Percentiles rank a stretch among this genome's conserved stretches.
Evolutionary conservation across 1,140 invertebrate genomes (phyloP).

Genomic region (Drosophila pandora): DNA sequence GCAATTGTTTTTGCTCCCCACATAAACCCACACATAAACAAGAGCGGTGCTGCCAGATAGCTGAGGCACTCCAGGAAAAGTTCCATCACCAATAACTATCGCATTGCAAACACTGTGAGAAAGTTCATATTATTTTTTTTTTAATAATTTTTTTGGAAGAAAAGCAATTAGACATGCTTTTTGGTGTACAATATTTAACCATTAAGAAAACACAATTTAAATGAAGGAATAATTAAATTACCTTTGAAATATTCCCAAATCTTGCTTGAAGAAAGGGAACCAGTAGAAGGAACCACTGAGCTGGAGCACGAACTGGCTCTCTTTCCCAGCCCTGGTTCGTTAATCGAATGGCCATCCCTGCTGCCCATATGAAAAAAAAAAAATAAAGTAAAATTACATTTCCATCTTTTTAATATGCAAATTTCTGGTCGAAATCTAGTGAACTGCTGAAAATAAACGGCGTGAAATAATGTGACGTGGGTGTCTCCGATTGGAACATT

Average conservation of each 20-base stretch:
- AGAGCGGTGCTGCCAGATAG: background rate
- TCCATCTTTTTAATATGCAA: slow-evolving; percentile 40
- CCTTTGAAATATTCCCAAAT: no score
- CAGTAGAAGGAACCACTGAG: background rate
- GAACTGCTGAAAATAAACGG: background rate
- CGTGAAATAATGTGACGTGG: slow-evolving; percentile 14
- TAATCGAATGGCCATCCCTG: slow-evolving; percentile 15
- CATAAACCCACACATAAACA: slow-evolving; percentile 30
- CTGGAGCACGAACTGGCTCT: background rate
- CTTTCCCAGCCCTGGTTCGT: background rate
- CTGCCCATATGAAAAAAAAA: slow-evolving; percentile 27
- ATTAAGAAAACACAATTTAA: no score
- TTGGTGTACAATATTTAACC: no score
- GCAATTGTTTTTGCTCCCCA: slow-evolving; percentile 75
- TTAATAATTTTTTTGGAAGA: background rate
- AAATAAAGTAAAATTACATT: slow-evolving; percentile 43
- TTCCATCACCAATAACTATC: background rate
- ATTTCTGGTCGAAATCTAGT: slow-evolving; percentile 8
- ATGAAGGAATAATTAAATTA: no score
- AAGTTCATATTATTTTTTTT: background rate
- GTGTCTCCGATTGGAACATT: background rate
- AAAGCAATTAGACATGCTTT: no score
- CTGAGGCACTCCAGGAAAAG: background rate
- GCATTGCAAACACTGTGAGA: no score
- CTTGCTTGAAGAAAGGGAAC: background rate